phyloP scores from a whole-genome alignment of 2,797 vertebrate species.

The Meda fulgida region DNA sequence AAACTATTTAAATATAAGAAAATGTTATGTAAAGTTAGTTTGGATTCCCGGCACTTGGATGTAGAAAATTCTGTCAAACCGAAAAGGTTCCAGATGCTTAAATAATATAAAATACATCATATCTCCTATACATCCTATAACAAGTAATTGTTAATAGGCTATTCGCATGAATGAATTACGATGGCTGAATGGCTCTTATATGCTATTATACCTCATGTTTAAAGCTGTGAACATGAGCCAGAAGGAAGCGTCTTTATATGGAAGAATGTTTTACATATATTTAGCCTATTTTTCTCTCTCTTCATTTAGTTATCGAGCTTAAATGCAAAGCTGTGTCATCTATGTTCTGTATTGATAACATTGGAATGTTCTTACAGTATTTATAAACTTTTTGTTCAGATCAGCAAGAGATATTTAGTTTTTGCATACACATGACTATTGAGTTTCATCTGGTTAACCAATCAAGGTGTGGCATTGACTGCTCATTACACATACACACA shows the following conservation, averaged over 20 bases:
- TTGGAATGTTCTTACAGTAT: too few species aligned
- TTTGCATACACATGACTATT: constrained; percentile 30
- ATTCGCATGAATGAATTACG: too few species aligned
- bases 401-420: not conserved
- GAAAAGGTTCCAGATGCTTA: not conserved
- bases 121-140: not conserved
- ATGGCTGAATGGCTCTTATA: not conserved
- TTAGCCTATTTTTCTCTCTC: too few species aligned
- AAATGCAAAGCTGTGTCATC: not conserved
- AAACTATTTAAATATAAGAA: not conserved
- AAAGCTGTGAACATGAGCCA: not conserved
- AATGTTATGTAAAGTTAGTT: not conserved
- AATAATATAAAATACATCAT: not conserved
- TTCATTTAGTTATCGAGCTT: not conserved
- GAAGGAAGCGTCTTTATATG: not conserved
- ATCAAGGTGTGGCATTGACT: constrained; percentile 69
- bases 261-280: not conserved
- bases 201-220: not conserved
- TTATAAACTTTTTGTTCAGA: not conserved
- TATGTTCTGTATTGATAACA: not conserved
- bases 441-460: constrained; percentile 17
- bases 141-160: too few species aligned
- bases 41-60: not conserved
- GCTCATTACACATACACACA: constrained; percentile 56
- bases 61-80: not conserved